Conservation (phyloP, 2,888 invertebrate species). For the Xylophagus ater region DNA sequence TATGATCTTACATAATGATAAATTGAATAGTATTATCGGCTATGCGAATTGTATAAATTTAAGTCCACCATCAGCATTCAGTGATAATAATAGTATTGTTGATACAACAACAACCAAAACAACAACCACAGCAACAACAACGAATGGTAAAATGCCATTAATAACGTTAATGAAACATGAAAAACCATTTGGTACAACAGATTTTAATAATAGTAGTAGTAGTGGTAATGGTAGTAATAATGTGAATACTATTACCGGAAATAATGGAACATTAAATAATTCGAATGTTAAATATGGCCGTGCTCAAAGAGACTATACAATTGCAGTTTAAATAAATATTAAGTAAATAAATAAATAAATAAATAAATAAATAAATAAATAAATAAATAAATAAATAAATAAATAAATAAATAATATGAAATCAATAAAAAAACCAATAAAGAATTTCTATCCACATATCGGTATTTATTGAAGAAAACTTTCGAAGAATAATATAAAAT, state of each 20-base stretch:
- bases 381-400: too few relatives aligned
- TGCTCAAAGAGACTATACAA: slow-evolving; percentile 38
- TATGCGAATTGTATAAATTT: slow-evolving; percentile 21
- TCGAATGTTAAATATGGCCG: slow-evolving; percentile 26
- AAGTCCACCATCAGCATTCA: slow-evolving; percentile 41
- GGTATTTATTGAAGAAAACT: too few relatives aligned
- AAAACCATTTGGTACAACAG: not conserved
- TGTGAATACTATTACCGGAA: not conserved
- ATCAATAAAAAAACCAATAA: too few relatives aligned
- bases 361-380: too few relatives aligned
- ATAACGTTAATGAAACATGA: slow-evolving; percentile 3
- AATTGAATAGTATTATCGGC: slow-evolving; percentile 9
- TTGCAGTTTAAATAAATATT: slow-evolving; percentile 41
- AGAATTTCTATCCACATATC: too few relatives aligned
- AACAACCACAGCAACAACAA: slow-evolving; percentile 34
- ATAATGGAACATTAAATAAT: not conserved
- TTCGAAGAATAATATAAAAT: too few relatives aligned
- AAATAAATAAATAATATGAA: too few relatives aligned
- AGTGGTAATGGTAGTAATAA: slow-evolving; percentile 20
- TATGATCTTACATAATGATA: slow-evolving; percentile 17
- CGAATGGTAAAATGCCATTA: slow-evolving; percentile 7
- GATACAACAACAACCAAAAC: slow-evolving; percentile 34
- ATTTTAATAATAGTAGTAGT: slow-evolving; percentile 14
- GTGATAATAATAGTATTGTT: slow-evolving; percentile 36
- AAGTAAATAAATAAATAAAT: too few relatives aligned